phyloP scores from a whole-genome alignment of 2,113 vertebrate species.

The Picathartes gymnocephalus region DNA sequence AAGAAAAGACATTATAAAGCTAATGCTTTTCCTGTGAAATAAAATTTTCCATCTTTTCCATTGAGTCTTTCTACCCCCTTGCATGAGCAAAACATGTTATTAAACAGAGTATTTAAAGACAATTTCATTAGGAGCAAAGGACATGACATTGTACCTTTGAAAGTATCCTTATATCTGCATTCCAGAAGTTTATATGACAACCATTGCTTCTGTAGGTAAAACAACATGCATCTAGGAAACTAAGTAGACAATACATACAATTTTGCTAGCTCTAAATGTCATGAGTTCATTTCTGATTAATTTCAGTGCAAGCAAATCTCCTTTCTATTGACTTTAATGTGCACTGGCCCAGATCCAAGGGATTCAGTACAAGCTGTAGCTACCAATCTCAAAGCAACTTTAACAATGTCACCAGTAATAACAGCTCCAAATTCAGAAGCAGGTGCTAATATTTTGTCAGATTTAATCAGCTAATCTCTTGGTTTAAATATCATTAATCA shows the following conservation, averaged over 20 bases:
- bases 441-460: not conserved
- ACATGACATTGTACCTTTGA: not conserved
- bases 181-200: not conserved
- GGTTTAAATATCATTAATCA: not conserved
- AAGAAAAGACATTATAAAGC: not conserved
- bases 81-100: not conserved
- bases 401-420: not conserved
- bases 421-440: not conserved
- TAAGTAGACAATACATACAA: not conserved
- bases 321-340: not conserved
- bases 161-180: not conserved
- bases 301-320: not conserved
- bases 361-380: not conserved
- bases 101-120: not conserved
- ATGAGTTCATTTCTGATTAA: not conserved
- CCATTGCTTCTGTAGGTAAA: not conserved
- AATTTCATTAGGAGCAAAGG: not conserved
- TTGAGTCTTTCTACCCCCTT: not conserved
- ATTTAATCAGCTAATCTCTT: constrained; percentile 8
- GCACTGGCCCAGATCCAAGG: not conserved
- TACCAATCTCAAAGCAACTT: not conserved
- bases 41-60: not conserved
- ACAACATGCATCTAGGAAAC: not conserved
- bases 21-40: not conserved
- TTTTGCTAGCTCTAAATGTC: constrained; percentile 7